These are phyloP conservation scores for Tachycineta bicolor DNA, from an alignment of 2,113 vertebrate genomes.

Conservation along the genomic window DNA sequence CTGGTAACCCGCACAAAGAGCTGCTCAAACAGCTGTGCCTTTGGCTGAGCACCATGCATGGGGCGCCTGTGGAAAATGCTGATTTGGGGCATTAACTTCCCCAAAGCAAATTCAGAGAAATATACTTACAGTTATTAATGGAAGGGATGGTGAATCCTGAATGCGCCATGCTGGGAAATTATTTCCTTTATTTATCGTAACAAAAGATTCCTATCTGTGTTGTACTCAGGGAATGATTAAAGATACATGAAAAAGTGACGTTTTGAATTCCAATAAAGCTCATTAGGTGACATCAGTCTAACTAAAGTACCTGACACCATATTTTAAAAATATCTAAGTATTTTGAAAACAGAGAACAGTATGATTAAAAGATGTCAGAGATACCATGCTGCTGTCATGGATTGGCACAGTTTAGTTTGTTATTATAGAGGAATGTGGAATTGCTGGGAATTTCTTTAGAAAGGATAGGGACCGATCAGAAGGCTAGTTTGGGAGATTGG, in stretches of 20 bases:
- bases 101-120: not conserved
- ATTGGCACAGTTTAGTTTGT: too few relatives aligned
- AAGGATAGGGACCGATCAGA: too few relatives aligned
- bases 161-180: not conserved
- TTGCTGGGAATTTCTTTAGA: too few relatives aligned
- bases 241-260: not conserved
- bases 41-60: not conserved
- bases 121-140: not conserved
- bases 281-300: not conserved
- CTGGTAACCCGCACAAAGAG: conserved; percentile 41
- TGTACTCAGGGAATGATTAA: not conserved
- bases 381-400: not conserved
- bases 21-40: conserved; percentile 52
- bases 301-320: not conserved
- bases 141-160: not conserved
- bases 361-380: not conserved
- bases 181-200: not conserved
- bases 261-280: not conserved
- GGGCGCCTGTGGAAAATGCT: not conserved
- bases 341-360: not conserved
- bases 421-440: too few relatives aligned
- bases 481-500: too few relatives aligned
- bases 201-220: not conserved
- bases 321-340: not conserved
- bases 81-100: not conserved